Percentiles rank a stretch among this genome's conserved stretches.
Evolutionary conservation across 92 coral and sea anemone species (phyloP).

Genomic region (Virgularia gustaviana): DNA sequence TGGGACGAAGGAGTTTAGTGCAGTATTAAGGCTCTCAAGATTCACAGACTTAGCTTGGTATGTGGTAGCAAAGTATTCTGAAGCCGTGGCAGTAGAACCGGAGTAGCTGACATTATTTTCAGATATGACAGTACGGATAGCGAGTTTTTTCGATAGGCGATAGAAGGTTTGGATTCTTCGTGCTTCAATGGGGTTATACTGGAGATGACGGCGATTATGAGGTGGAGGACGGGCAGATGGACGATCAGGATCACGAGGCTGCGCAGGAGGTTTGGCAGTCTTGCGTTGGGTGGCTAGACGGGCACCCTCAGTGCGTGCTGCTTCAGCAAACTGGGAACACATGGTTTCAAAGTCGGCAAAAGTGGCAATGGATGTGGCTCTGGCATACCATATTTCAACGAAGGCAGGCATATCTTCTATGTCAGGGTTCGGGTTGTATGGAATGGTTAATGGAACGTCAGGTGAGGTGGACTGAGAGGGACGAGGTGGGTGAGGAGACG

Average conservation of each 20-base stretch:
- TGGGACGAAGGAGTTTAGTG: neutral
- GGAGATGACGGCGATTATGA: neutral
- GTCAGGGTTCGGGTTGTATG: no score
- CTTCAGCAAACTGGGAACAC: neutral
- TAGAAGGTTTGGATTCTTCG: slow-evolving; percentile 6
- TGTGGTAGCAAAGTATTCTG: neutral
- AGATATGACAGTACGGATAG: neutral
- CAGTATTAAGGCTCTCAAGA: neutral
- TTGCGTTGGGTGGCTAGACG: neutral
- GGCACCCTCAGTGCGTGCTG: neutral
- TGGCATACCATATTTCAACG: no score
- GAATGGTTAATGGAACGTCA: no score
- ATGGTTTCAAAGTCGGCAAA: neutral
- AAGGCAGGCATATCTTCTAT: no score
- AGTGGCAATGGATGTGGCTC: neutral
- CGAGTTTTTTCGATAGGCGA: neutral
- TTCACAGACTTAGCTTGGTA: neutral
- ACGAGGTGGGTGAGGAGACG: neutral
- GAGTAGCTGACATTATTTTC: no score
- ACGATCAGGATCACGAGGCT: neutral
- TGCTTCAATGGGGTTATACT: neutral
- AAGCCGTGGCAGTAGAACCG: neutral
- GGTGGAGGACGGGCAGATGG: neutral
- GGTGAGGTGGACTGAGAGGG: no score
- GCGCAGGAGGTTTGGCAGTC: neutral